phyloP scores from a whole-genome alignment of 2,797 vertebrate species.

The Megalops cyprinoides region DNA sequence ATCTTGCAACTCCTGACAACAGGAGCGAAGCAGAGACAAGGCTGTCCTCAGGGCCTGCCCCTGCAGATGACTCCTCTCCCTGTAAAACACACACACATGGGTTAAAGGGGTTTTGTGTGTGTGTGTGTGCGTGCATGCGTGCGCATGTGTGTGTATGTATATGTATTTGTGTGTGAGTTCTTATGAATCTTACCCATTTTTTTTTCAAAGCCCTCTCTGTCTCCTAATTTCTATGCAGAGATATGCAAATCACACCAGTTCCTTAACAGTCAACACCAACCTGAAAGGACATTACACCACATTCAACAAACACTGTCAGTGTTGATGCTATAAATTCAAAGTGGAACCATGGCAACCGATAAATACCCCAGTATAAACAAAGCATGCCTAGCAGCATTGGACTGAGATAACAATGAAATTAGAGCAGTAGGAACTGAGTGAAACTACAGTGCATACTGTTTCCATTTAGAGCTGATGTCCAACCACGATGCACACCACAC shows the following conservation, averaged over 20 bases:
- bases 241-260: not conserved
- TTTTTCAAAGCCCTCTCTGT: not conserved
- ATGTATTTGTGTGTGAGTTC: too few species aligned
- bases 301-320: not conserved
- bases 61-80: slow-evolving; percentile 64
- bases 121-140: not conserved
- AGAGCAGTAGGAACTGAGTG: slow-evolving; percentile 10
- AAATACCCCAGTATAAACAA: slow-evolving; percentile 18
- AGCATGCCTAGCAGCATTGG: slow-evolving; percentile 15
- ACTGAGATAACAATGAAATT: slow-evolving; percentile 19
- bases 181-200: not conserved
- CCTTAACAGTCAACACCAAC: not conserved
- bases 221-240: not conserved
- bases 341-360: slow-evolving; percentile 25
- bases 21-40: slow-evolving; percentile 64
- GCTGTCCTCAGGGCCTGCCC: slow-evolving; percentile 66
- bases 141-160: not conserved
- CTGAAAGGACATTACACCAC: not conserved
- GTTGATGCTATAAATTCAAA: slow-evolving; percentile 1
- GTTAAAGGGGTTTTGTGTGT: not conserved
- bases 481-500: not conserved
- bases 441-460: slow-evolving; percentile 8
- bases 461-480: slow-evolving; percentile 2
- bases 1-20: slow-evolving; percentile 64
- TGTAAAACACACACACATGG: slow-evolving; percentile 55